phyloP scores from a whole-genome alignment of 2,797 vertebrate species.

The Pipistrellus pipistrellus region DNA sequence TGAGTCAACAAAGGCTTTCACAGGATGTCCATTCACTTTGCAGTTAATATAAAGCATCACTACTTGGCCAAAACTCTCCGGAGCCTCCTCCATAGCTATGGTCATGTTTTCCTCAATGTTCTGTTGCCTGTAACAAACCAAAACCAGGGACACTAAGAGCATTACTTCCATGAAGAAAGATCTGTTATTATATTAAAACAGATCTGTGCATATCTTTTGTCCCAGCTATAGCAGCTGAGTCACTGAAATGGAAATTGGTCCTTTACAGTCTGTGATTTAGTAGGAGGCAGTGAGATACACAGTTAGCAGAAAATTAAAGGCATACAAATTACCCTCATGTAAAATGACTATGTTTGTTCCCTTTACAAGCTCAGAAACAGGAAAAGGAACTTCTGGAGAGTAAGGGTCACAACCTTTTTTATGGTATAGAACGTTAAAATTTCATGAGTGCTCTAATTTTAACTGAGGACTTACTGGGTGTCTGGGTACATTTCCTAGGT shows the following conservation, averaged over 20 bases:
- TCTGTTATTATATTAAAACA: conserved; percentile 12
- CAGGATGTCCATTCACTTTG: conserved; percentile 98
- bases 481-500: not conserved
- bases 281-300: not conserved
- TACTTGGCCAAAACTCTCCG: conserved; percentile 99
- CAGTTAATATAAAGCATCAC: conserved; percentile 99
- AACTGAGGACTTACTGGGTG: not conserved
- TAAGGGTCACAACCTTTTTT: not conserved
- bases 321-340: not conserved
- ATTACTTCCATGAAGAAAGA: conserved; percentile 28
- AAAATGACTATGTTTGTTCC: not conserved
- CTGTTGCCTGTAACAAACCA: conserved; percentile 92
- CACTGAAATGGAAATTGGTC: not conserved
- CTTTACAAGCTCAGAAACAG: conserved; percentile 42
- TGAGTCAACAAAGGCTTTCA: conserved; percentile 99
- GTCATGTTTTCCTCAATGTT: conserved; percentile 99
- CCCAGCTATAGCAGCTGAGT: not conserved
- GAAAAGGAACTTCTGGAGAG: not conserved
- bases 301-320: conserved; percentile 50
- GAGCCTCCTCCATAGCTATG: conserved; percentile 99
- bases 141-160: conserved; percentile 66
- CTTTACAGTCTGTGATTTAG: not conserved
- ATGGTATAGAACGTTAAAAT: not conserved
- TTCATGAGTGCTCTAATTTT: not conserved
- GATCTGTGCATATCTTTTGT: not conserved